A percentile compares a stretch with the other conserved stretches of the same genome.
These are phyloP conservation scores for Paralvinella palmiformis DNA, from an alignment of 1,140 invertebrate genomes.

Conservation along the genomic window DNA sequence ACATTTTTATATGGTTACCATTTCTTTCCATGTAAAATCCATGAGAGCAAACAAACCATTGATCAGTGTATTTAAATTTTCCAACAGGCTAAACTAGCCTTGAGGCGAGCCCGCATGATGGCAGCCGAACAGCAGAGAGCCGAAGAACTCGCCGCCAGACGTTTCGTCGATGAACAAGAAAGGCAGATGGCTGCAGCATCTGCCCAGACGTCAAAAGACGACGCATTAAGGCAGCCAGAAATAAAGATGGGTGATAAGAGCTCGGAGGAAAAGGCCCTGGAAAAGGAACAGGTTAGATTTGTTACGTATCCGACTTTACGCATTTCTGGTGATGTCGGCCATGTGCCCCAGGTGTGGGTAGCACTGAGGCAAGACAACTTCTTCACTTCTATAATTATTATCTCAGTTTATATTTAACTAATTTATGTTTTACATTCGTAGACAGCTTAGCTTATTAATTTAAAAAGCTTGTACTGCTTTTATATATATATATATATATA, in stretches of 20 bases:
- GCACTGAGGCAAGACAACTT: too few species aligned
- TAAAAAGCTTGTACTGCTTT: too few species aligned
- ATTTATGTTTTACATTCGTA: not conserved
- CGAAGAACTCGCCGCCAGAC: constrained; percentile 37
- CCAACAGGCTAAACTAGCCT: constrained; percentile 38
- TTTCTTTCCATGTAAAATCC: too few species aligned
- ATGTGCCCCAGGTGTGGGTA: too few species aligned
- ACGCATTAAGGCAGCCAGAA: constrained; percentile 30
- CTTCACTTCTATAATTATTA: too few species aligned
- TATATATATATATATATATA: too few species aligned
- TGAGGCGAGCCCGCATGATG: constrained; percentile 29
- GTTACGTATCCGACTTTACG: too few species aligned
- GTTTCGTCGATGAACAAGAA: constrained; percentile 35
- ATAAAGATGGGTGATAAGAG: constrained; percentile 29
- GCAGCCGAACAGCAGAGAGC: constrained; percentile 27
- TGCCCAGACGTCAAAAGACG: constrained; percentile 21
- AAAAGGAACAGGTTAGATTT: constrained; percentile 39
- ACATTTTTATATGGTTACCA: too few species aligned
- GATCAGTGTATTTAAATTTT: too few species aligned
- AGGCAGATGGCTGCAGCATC: constrained; percentile 26
- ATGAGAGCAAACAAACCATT: too few species aligned
- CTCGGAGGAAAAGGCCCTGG: constrained; percentile 36
- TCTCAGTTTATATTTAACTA: not conserved
- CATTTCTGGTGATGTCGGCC: too few species aligned
- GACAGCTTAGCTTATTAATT: too few species aligned